Percentiles rank a stretch among this genome's conserved stretches.
phyloP scores from a whole-genome alignment of 2,888 invertebrate genomes.

The Epirrhoe tristata region DNA sequence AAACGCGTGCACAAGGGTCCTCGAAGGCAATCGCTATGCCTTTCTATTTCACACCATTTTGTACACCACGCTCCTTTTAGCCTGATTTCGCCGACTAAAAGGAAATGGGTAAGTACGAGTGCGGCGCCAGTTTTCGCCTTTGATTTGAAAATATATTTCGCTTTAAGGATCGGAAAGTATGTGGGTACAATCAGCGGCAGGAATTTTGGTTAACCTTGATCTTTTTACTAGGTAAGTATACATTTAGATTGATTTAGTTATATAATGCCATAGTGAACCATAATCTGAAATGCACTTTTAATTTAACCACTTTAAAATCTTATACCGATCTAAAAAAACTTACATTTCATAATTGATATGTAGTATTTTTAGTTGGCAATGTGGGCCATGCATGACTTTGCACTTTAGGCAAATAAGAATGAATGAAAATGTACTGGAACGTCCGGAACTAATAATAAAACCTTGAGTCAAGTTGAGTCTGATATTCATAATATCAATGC shows the following conservation, averaged over 20 bases:
- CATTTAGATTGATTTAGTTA: too few relatives aligned
- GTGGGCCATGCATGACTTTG: not conserved
- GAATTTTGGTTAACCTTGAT: not conserved
- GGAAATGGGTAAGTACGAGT: slow-evolving; percentile 43
- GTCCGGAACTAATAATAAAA: not conserved
- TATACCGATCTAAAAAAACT: too few relatives aligned
- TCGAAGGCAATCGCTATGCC: slow-evolving; percentile 52
- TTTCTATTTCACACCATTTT: slow-evolving; percentile 49
- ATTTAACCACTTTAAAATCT: too few relatives aligned
- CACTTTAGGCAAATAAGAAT: not conserved
- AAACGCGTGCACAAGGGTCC: slow-evolving; percentile 50
- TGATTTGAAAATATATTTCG: slow-evolving; percentile 44
- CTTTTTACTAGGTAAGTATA: not conserved
- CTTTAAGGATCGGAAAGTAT: slow-evolving; percentile 28
- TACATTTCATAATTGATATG: too few relatives aligned
- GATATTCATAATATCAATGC: not conserved
- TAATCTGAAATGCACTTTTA: too few relatives aligned
- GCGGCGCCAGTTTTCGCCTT: slow-evolving; percentile 41
- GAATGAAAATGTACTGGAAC: not conserved
- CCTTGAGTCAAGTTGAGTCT: too few relatives aligned
- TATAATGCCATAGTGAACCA: too few relatives aligned
- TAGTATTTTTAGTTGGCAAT: not conserved
- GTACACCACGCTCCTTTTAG: slow-evolving; percentile 53
- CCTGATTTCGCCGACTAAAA: slow-evolving; percentile 46
- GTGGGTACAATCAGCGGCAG: slow-evolving; percentile 2